Percentiles rank a stretch among this genome's conserved stretches.
These are phyloP conservation scores for Sipunculus nudus DNA, from an alignment of 2,888 invertebrate genomes.

Conservation along the genomic window DNA sequence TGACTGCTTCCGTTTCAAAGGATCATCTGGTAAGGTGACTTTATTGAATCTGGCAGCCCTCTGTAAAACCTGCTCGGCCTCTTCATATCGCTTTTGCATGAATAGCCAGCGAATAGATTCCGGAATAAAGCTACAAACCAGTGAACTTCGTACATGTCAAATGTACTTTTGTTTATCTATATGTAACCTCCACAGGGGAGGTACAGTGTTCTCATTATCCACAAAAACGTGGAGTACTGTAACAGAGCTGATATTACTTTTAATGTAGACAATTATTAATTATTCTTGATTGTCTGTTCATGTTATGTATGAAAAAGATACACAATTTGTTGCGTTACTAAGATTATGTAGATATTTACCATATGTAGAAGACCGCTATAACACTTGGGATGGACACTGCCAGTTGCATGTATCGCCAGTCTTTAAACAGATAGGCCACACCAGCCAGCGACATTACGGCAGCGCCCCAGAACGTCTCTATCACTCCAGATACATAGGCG, in stretches of 20 bases:
- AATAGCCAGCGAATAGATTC: slow-evolving; percentile 59
- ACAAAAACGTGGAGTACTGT: too few relatives aligned
- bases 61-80: slow-evolving; percentile 42
- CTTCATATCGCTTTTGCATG: slow-evolving; percentile 40
- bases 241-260: too few relatives aligned
- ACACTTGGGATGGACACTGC: slow-evolving; percentile 69
- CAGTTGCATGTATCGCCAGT: slow-evolving; percentile 70
- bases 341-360: slow-evolving; percentile 51
- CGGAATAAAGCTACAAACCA: slow-evolving; percentile 47
- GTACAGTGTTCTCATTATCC: too few relatives aligned
- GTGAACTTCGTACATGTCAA: too few relatives aligned
- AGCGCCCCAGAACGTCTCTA: slow-evolving; percentile 67
- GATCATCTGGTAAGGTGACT: slow-evolving; percentile 34
- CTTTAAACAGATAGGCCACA: slow-evolving; percentile 67
- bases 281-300: too few relatives aligned
- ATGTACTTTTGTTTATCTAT: too few relatives aligned
- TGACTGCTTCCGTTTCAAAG: too few relatives aligned
- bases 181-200: too few relatives aligned
- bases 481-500: slow-evolving; percentile 64
- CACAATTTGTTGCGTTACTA: too few relatives aligned
- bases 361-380: slow-evolving; percentile 65
- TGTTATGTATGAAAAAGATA: too few relatives aligned
- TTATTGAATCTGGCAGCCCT: slow-evolving; percentile 49
- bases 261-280: too few relatives aligned
- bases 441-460: slow-evolving; percentile 68